Conservation (phyloP, 1,140 invertebrate genomes). For the Musca vetustissima region DNA sequence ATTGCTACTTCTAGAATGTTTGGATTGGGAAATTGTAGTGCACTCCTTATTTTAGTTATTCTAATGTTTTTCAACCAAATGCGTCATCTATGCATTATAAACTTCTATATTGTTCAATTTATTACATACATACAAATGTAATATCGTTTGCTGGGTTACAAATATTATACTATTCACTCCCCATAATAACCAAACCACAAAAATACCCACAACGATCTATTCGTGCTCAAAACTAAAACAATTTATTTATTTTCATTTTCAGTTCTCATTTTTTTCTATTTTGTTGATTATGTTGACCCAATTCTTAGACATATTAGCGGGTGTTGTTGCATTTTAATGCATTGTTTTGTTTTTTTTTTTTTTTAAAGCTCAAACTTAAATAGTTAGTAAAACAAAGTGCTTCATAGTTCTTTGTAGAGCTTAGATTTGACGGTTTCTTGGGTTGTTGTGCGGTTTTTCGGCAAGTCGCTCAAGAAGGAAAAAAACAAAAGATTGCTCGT, state of each 20-base stretch:
- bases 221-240: not conserved
- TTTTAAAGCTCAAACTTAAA: not conserved
- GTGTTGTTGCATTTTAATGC: constrained; percentile 20
- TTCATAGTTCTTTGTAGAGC: not conserved
- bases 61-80: too few relatives aligned
- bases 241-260: not conserved
- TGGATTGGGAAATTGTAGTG: too few relatives aligned
- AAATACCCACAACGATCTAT: not conserved
- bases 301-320: constrained; percentile 23
- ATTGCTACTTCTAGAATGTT: too few relatives aligned
- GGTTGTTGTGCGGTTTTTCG: not conserved
- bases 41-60: too few relatives aligned
- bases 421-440: not conserved
- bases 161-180: too few relatives aligned
- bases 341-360: not conserved
- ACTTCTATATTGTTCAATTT: too few relatives aligned
- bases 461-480: not conserved
- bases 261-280: too few relatives aligned
- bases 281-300: constrained; percentile 22
- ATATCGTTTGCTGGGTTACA: too few relatives aligned
- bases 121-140: too few relatives aligned
- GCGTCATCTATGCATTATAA: too few relatives aligned
- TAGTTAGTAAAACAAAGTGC: not conserved
- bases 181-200: too few relatives aligned
- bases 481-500: constrained; percentile 10